Percentiles rank a stretch among this genome's conserved stretches.
Conservation (phyloP, 2,888 invertebrate species). For the Orchestes rusci region DNA sequence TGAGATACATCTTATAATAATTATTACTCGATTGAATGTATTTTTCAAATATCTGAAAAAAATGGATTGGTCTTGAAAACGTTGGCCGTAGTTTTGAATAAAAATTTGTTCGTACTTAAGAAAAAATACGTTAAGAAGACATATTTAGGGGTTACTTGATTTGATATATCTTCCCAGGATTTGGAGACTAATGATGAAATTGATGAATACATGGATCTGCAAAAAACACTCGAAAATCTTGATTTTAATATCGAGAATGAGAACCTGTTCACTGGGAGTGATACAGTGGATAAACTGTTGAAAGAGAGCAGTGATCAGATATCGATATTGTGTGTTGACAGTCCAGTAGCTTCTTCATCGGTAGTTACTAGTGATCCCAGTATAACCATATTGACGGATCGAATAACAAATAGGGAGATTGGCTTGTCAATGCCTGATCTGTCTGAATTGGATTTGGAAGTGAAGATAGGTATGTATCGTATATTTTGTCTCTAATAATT, state of each 20-base stretch:
- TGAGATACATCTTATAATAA: no score
- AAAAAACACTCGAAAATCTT: constrained; percentile 32
- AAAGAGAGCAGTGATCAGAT: constrained; percentile 29
- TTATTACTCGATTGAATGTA: no score
- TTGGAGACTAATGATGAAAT: constrained; percentile 15
- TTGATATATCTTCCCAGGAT: no score
- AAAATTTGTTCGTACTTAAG: no score
- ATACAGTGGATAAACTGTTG: constrained; percentile 29
- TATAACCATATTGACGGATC: constrained; percentile 11
- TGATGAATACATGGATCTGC: constrained; percentile 27
- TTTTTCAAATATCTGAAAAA: no score
- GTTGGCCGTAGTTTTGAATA: no score
- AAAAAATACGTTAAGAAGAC: no score
- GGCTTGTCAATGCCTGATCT: constrained; percentile 42
- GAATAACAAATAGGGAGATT: constrained; percentile 29
- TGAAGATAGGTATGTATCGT: no score
- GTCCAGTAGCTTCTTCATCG: constrained; percentile 6
- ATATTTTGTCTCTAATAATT: no score
- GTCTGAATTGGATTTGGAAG: constrained; percentile 30
- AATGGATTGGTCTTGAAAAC: no score
- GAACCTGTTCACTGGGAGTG: constrained; percentile 27
- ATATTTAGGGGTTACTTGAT: no score
- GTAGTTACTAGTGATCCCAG: constrained; percentile 2
- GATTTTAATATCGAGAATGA: constrained; percentile 32
- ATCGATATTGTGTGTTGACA: constrained; percentile 28